Conservation (phyloP, 2,113 vertebrate genomes). For the Lepisosteus osseus region DNA sequence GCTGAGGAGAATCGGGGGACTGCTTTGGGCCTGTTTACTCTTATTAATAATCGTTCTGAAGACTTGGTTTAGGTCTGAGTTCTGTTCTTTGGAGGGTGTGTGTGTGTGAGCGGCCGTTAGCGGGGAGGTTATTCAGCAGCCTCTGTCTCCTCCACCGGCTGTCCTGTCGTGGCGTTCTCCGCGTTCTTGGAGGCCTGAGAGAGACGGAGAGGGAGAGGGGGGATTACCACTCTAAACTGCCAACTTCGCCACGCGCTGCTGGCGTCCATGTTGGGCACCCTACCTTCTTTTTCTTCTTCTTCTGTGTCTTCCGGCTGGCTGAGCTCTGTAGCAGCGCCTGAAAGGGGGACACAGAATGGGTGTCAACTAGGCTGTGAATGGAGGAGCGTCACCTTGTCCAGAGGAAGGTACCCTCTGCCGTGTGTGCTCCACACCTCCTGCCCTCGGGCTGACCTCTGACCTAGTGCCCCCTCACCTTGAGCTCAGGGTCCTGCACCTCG, state of each 20-base stretch:
- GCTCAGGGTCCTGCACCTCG: slow-evolving; percentile 88
- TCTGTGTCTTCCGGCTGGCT: slow-evolving; percentile 93
- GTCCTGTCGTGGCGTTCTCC: slow-evolving; percentile 84
- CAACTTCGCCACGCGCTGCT: no score
- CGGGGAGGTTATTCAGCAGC: slow-evolving; percentile 74
- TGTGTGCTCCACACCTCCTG: no score
- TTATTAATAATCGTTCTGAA: no score
- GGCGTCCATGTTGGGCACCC: background rate
- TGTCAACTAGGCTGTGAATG: background rate
- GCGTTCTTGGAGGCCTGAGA: slow-evolving; percentile 88
- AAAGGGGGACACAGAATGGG: background rate
- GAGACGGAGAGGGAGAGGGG: background rate
- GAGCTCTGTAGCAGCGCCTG: slow-evolving; percentile 94
- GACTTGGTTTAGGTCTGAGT: no score
- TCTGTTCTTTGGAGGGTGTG: no score
- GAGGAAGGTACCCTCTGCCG: background rate
- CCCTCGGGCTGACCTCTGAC: background rate
- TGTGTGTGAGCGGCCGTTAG: background rate
- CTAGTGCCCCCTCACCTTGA: slow-evolving; percentile 73
- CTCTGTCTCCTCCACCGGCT: slow-evolving; percentile 79
- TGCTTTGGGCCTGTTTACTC: no score
- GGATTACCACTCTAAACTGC: background rate
- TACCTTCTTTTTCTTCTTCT: slow-evolving; percentile 99
- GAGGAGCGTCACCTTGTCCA: background rate
- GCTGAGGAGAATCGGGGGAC: no score